phyloP scores from a whole-genome alignment of 2,797 vertebrate species.

The Pangasius djambal region DNA sequence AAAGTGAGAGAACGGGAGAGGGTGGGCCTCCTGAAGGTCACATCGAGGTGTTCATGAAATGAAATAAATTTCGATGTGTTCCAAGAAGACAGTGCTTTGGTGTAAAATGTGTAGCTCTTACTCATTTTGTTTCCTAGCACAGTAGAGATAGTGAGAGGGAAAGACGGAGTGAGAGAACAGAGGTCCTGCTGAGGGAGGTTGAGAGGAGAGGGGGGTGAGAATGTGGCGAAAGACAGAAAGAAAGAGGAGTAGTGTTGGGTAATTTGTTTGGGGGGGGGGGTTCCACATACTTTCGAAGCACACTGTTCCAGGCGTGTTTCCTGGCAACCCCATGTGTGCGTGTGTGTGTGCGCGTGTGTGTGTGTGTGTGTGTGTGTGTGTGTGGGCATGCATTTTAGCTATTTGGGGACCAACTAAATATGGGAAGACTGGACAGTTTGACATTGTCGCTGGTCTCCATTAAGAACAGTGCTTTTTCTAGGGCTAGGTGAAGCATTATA shows the following conservation, averaged over 20 bases:
- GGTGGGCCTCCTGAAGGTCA: neutral
- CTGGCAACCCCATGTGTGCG: slow-evolving; percentile 39
- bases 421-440: slow-evolving; percentile 5
- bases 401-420: slow-evolving; percentile 17
- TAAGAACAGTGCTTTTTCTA: neutral
- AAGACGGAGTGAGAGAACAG: slow-evolving; percentile 16
- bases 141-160: neutral
- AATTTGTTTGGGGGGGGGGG: slow-evolving; percentile 42
- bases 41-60: neutral
- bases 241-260: slow-evolving; percentile 50
- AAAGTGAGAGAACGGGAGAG: neutral
- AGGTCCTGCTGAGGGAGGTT: slow-evolving; percentile 24
- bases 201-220: slow-evolving; percentile 32
- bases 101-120: neutral
- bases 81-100: neutral
- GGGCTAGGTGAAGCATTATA: neutral
- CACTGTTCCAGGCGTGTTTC: slow-evolving; percentile 41
- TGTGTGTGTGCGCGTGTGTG: neutral
- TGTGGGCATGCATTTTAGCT: neutral
- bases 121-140: slow-evolving; percentile 6
- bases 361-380: neutral
- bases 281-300: slow-evolving; percentile 41
- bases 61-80: neutral
- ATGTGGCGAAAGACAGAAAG: slow-evolving; percentile 39
- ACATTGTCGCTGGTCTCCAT: neutral